These are phyloP conservation scores for Willowsia nigromaculata DNA, from an alignment of 2,888 invertebrate species.

Conservation along the genomic window DNA sequence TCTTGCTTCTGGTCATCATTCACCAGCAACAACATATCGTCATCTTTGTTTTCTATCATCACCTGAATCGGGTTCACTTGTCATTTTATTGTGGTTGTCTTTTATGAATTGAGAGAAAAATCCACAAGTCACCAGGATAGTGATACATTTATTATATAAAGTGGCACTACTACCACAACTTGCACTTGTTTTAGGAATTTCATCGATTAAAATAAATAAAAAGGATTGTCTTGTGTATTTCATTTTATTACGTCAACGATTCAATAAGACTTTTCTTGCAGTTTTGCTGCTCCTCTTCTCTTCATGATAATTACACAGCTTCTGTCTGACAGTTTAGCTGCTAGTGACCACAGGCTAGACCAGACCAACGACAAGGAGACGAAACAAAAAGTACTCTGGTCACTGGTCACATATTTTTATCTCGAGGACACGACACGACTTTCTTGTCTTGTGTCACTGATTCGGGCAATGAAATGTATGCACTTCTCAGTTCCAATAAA, in stretches of 20 bases:
- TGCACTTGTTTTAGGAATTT: conserved; percentile 63
- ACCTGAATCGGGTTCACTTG: conserved; percentile 31
- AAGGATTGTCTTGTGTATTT: conserved; percentile 22
- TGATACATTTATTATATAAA: not conserved
- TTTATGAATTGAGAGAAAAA: not conserved
- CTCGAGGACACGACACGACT: conserved; percentile 46
- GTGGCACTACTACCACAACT: not conserved
- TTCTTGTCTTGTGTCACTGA: conserved; percentile 41
- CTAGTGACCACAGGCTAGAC: not conserved
- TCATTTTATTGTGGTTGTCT: not conserved
- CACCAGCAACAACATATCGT: not conserved
- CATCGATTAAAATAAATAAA: conserved; percentile 58
- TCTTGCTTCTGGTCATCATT: not conserved
- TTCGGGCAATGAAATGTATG: conserved; percentile 36
- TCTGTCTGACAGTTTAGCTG: conserved; percentile 59
- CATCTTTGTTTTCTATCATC: conserved; percentile 24
- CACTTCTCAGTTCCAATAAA: not conserved
- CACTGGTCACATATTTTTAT: conserved; percentile 56
- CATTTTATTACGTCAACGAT: conserved; percentile 30
- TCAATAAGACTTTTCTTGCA: conserved; percentile 31
- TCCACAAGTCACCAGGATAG: no score
- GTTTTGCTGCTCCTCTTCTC: not conserved
- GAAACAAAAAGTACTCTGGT: conserved; percentile 6
- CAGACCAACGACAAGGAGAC: not conserved
- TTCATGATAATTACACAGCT: conserved; percentile 59